Conservation (phyloP, 1,140 invertebrate species). For the Acyrthosiphon pisum region DNA sequence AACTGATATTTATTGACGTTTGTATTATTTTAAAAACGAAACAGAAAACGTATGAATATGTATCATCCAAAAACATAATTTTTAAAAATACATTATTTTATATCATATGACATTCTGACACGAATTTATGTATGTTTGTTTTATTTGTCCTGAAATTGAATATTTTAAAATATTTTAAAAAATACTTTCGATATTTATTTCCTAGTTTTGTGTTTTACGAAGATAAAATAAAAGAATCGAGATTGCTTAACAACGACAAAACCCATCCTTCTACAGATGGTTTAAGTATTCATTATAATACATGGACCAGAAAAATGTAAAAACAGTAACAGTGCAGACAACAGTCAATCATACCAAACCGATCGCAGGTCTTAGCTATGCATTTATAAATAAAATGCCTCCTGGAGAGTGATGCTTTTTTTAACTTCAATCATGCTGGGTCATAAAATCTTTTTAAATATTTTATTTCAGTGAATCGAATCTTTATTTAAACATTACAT, state of each 20-base stretch:
- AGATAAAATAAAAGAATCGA: neutral
- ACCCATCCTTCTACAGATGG: neutral
- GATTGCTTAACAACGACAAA: neutral
- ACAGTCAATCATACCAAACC: neutral
- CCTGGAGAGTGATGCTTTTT: slow-evolving; percentile 1
- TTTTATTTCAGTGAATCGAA: neutral
- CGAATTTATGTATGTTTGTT: neutral
- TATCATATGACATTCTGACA: neutral
- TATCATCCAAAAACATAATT: neutral
- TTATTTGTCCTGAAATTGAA: neutral
- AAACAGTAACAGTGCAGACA: neutral
- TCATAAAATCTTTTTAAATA: neutral
- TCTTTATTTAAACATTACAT: neutral
- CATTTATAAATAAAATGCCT: slow-evolving; percentile 1
- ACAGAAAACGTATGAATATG: neutral
- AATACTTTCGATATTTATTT: neutral
- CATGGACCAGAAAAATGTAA: neutral
- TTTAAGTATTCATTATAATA: neutral
- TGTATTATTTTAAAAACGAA: too few species aligned
- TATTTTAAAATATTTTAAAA: neutral
- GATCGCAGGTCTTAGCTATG: neutral
- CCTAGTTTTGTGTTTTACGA: neutral
- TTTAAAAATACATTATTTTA: too few species aligned
- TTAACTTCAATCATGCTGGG: neutral
- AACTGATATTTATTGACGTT: too few species aligned